These are phyloP conservation scores for Dasypogon diadema DNA, from an alignment of 2,888 invertebrate genomes.

Conservation along the genomic window DNA sequence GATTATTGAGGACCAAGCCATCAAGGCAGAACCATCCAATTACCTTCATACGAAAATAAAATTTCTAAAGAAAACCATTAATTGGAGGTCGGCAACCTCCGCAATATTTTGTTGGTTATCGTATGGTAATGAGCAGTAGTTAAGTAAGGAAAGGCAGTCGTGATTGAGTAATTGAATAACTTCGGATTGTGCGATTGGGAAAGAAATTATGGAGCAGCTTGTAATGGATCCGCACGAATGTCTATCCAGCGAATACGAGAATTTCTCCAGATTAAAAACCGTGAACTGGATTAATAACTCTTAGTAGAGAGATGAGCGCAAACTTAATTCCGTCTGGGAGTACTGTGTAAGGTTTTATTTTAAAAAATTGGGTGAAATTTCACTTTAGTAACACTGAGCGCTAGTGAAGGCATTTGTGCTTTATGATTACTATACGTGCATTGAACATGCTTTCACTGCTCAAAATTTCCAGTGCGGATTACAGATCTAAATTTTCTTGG, in stretches of 20 bases:
- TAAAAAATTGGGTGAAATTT: conserved; percentile 16
- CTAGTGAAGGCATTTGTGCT: no score
- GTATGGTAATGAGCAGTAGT: conserved; percentile 15
- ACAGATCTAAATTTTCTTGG: no score
- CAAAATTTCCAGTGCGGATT: no score
- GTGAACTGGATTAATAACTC: no score
- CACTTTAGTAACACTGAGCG: background rate
- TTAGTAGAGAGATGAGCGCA: no score
- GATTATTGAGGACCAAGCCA: conserved; percentile 3
- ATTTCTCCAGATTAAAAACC: background rate
- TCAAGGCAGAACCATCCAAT: conserved; percentile 18
- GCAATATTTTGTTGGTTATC: conserved; percentile 16
- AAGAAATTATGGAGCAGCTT: conserved; percentile 8
- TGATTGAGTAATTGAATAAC: conserved; percentile 46
- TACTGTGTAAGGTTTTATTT: background rate
- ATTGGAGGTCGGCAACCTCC: conserved; percentile 15
- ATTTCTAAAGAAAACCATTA: background rate
- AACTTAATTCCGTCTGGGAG: background rate
- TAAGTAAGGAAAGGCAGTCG: conserved; percentile 21
- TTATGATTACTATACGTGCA: no score
- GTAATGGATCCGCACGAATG: background rate
- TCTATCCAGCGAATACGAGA: background rate
- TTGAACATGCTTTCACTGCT: no score
- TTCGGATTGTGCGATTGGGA: conserved; percentile 1
- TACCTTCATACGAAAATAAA: background rate